Evolutionary conservation across 35 echinoderm and acorn worm species (phyloP), one percentile per base, ranked within the genome.

Genomic region (Hemicentrotus pulcherrimus): DNA sequence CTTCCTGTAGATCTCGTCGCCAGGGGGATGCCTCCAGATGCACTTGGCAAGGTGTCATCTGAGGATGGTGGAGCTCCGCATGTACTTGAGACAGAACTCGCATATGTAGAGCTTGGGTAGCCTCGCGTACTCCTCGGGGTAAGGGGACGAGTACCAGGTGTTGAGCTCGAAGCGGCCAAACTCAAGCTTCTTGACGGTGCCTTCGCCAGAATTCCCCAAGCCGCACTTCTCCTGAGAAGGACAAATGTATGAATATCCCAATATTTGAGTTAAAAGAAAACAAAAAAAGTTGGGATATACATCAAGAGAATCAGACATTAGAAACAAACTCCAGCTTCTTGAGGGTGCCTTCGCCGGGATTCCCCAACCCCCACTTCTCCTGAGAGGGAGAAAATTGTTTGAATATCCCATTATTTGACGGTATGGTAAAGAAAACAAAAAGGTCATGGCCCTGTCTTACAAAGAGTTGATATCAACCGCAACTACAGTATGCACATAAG

Each of bases 71-170:
- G 96, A 95, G 88, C 97, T 99, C 47, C 97, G 96, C 91, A 97
- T 97, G 95, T 99, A 99, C 92, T 99, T 99, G 50, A 99, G 97
- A 55, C 98, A 99, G 87, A 99, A 99, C 95, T 99, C 98, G 71
- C 98, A 99, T 90, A 99, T 96, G 94, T 97, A 99, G 22, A 99
- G 96, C 48, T 97, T 99, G 16, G 96, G 96, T 8, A 99, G 96
- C 6, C 98, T 48, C 11, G 98, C 96, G 92, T 99, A 99, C 55
- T 99, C 98, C 87, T 99, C 98, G 0, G 98, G 98, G 91, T 99
- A 99, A 0, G 98, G 98, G 85, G 97, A 97, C 4, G 95, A 95
- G 92, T 99, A 99, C 98, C 98, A 99, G 4, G 98, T 99, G 61
- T 97, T 96, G 92, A 99, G 94, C 86, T 99, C 98, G 96, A 97